Evolutionary conservation across 2,113 vertebrate species (phyloP).

Genomic region (Gadus chalcogrammus): DNA sequence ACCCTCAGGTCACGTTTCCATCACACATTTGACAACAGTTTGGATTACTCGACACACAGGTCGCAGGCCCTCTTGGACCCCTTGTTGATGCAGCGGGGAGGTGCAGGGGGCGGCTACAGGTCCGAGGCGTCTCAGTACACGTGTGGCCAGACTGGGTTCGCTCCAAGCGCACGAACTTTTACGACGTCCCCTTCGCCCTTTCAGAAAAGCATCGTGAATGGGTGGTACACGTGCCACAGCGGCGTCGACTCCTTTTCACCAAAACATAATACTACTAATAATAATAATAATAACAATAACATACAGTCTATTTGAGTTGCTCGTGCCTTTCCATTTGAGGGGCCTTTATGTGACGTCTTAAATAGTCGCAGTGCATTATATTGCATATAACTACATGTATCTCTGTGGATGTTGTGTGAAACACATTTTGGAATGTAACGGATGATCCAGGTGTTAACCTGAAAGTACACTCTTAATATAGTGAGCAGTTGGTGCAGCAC

Average conservation of each 20-base stretch:
- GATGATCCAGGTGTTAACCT: constrained; percentile 31
- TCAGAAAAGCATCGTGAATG: constrained; percentile 72
- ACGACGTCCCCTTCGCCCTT: constrained; percentile 60
- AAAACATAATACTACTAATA: constrained; percentile 42
- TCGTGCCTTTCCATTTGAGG: background rate
- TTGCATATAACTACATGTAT: constrained; percentile 39
- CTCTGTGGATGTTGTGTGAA: constrained; percentile 43
- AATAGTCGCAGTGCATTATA: constrained; percentile 11
- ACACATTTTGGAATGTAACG: constrained; percentile 41
- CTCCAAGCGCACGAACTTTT: constrained; percentile 67
- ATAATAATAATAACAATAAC: constrained; percentile 20
- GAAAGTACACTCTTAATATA: too few relatives aligned
- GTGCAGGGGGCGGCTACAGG: constrained; percentile 54
- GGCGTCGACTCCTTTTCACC: constrained; percentile 66
- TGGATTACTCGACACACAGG: constrained; percentile 73
- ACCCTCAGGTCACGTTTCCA: constrained; percentile 72
- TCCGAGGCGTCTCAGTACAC: constrained; percentile 67
- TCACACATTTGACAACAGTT: constrained; percentile 71
- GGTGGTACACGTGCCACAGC: constrained; percentile 77
- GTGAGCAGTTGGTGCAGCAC: too few relatives aligned
- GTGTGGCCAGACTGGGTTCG: constrained; percentile 63
- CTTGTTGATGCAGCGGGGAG: constrained; percentile 69
- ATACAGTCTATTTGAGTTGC: constrained; percentile 57
- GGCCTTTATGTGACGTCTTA: constrained; percentile 8
- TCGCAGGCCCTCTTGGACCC: constrained; percentile 68